These are phyloP conservation scores for Aphidius gifuensis DNA, from an alignment of 1,140 invertebrate genomes.

Conservation along the genomic window DNA sequence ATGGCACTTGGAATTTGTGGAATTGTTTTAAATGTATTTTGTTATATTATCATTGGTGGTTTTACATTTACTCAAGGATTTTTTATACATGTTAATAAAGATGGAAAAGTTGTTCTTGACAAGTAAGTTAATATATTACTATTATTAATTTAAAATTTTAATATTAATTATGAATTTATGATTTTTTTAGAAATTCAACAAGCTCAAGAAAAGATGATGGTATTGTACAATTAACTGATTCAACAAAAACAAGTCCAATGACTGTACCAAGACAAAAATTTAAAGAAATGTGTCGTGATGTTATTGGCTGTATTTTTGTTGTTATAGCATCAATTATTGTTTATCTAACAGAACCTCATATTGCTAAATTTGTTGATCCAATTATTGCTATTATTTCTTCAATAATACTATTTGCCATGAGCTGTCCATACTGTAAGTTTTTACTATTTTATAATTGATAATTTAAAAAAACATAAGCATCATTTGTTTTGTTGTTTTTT, in stretches of 20 bases:
- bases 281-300: slow-evolving; percentile 63
- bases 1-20: slow-evolving; percentile 65
- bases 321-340: slow-evolving; percentile 66
- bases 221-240: slow-evolving; percentile 51
- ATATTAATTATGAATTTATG: background rate
- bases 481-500: background rate
- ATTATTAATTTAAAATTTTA: background rate
- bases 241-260: slow-evolving; percentile 43
- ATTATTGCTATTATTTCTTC: slow-evolving; percentile 66
- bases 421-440: slow-evolving; percentile 72
- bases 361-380: slow-evolving; percentile 73
- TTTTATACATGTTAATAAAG: slow-evolving; percentile 65
- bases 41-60: slow-evolving; percentile 73
- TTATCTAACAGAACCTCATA: slow-evolving; percentile 59
- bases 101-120: slow-evolving; percentile 64
- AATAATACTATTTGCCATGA: slow-evolving; percentile 61
- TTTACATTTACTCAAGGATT: slow-evolving; percentile 76
- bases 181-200: slow-evolving; percentile 7
- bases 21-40: slow-evolving; percentile 67
- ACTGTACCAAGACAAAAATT: slow-evolving; percentile 49
- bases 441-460: background rate
- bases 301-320: slow-evolving; percentile 66
- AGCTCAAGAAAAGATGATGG: slow-evolving; percentile 38
- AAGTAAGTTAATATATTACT: slow-evolving; percentile 34
- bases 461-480: background rate